Base-by-base conservation (phyloP, 2,888 invertebrate genomes). In the Nomada flava region DNA sequence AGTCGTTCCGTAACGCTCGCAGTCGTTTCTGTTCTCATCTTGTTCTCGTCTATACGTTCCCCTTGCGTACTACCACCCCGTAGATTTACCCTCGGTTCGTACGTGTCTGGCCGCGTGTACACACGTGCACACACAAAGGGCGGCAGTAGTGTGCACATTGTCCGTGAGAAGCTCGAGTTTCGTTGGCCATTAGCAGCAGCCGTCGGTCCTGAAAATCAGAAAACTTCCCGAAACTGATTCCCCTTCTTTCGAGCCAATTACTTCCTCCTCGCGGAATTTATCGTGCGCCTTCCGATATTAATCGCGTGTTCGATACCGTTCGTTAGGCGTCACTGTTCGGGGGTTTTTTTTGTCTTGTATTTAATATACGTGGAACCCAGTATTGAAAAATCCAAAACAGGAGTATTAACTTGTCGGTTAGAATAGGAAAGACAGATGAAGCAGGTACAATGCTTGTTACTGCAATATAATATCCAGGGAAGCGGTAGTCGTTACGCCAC, bases 161-260 rank as follows among this genome's bases (percentile, higher is more conserved):
- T 72, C 20, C 29, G 79, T 53, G 72, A 55, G 78, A 70, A 67
- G 42, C 64, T 73, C 70, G 82, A 83, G 87, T 85, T 86, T 76
- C 79, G 79, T 76, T 67, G 79, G 68, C 89, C 88, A 90, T 91
- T 88, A 89, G 87, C 83, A 84, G 76, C 89, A 90, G 87, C 84
- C 82, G 80, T 82, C 78, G 86, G 82, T 77, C 85, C 82, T 81
- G 86, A 86, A 89, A 91, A 91, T 90, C 87, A 88, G 84, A 88
- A 90, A 90, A 90, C 86, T 89, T 90, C 81, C 60, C 76, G 85
- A 88, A 90, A 88, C 88, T 80, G 87, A 88, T 90, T 79, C 71
- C 67, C 29, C 36, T 15, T 63, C 55, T 26, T n/a, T 26, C 52
- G 52, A 29, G 18, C 60, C 72, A 76, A 76, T 81, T 79, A 62